Evolutionary conservation across 1,140 invertebrate species (phyloP).

Genomic region (Bradysia coprophila): DNA sequence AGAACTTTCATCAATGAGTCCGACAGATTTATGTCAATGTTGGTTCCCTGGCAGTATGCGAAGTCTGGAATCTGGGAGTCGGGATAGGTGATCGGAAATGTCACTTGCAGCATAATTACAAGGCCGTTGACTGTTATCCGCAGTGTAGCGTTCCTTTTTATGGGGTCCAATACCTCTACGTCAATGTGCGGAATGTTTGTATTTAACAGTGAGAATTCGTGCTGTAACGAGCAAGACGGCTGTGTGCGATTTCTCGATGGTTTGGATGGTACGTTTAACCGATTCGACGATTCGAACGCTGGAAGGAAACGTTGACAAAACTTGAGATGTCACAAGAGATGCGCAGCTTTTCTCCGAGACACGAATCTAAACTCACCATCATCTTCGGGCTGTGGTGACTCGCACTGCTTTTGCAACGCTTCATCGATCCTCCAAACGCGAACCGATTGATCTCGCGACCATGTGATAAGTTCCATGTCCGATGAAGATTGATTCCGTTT

Average conservation of each 20-base stretch:
- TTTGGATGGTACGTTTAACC: too few relatives aligned
- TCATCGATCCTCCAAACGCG: constrained; percentile 80
- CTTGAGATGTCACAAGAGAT: neutral
- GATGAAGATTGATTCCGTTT: constrained; percentile 16
- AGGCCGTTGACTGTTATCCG: constrained; percentile 52
- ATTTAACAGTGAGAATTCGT: constrained; percentile 76
- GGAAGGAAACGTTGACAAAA: neutral
- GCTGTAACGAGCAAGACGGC: constrained; percentile 46
- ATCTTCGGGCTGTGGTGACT: constrained; percentile 25
- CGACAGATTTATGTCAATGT: constrained; percentile 36
- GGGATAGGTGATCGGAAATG: constrained; percentile 21
- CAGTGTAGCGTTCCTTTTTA: constrained; percentile 53
- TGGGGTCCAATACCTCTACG: constrained; percentile 48
- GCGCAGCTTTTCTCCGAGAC: too few relatives aligned
- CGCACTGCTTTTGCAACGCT: constrained; percentile 53
- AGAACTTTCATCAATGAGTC: constrained; percentile 46
- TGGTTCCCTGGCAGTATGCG: constrained; percentile 38
- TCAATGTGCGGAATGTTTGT: constrained; percentile 72
- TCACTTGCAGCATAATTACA: constrained; percentile 54
- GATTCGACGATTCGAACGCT: neutral
- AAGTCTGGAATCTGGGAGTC: constrained; percentile 47
- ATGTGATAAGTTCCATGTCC: constrained; percentile 67
- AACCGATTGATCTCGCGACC: constrained; percentile 85
- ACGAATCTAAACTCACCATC: constrained; percentile 14
- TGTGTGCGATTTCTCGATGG: constrained; percentile 20